phyloP scores from a whole-genome alignment of 2,888 invertebrate genomes.

The Sialis fuliginosa region DNA sequence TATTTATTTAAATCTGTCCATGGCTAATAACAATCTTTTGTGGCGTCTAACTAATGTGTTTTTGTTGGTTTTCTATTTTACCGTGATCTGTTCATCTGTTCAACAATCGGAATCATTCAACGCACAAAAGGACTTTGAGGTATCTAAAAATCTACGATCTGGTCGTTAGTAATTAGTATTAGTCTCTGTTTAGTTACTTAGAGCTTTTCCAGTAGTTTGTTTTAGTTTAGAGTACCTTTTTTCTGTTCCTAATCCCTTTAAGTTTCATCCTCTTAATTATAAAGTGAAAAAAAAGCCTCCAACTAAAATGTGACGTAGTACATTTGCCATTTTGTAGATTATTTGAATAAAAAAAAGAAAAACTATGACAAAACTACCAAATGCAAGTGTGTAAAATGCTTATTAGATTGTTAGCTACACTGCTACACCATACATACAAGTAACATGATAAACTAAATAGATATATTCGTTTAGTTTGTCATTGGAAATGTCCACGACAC shows the following conservation, averaged over 20 bases:
- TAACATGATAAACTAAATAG: background rate
- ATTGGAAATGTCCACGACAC: background rate
- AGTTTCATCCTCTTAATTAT: too few relatives aligned
- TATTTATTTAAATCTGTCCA: background rate
- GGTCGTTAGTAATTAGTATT: slow-evolving; percentile 15
- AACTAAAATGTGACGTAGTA: too few relatives aligned
- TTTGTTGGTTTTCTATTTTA: slow-evolving; percentile 42
- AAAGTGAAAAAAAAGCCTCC: too few relatives aligned
- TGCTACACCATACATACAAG: background rate
- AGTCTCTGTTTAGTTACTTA: slow-evolving; percentile 26
- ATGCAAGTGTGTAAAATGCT: background rate
- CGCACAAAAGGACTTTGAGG: slow-evolving; percentile 73
- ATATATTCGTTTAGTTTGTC: background rate
- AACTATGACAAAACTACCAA: too few relatives aligned
- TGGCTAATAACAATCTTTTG: background rate
- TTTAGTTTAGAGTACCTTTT: slow-evolving; percentile 11
- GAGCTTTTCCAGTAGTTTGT: slow-evolving; percentile 26
- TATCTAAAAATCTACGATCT: slow-evolving; percentile 29
- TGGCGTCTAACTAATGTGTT: slow-evolving; percentile 36
- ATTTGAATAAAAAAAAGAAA: too few relatives aligned
- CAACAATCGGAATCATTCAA: slow-evolving; percentile 36
- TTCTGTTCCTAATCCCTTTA: background rate
- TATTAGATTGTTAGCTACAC: background rate
- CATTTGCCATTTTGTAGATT: too few relatives aligned
- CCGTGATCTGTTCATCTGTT: slow-evolving; percentile 34